These are phyloP conservation scores for Lithobates pipiens DNA, from an alignment of 2,797 vertebrate species.

Conservation along the genomic window DNA sequence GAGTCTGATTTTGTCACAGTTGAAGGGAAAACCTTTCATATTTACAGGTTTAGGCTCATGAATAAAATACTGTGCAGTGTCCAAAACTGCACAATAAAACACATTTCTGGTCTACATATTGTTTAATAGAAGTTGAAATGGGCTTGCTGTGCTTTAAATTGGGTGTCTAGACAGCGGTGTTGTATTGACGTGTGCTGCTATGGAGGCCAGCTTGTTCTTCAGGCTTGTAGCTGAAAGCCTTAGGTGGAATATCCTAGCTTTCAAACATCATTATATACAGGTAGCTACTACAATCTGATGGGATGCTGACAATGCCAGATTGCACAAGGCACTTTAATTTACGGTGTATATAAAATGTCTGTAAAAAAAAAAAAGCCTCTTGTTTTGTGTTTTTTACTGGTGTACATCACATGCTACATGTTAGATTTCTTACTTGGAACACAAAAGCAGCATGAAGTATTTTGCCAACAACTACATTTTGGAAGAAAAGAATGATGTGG, in stretches of 20 bases:
- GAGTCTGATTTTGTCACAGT: slow-evolving; percentile 60
- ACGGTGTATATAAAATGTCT: slow-evolving; percentile 7
- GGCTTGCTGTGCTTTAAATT: slow-evolving; percentile 64
- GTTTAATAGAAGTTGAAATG: slow-evolving; percentile 66
- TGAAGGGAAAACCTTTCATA: slow-evolving; percentile 64
- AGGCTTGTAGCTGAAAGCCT: slow-evolving; percentile 61
- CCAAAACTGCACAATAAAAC: slow-evolving; percentile 65
- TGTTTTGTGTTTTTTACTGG: slow-evolving; percentile 29
- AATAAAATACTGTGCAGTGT: slow-evolving; percentile 65
- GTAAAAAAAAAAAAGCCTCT: not conserved
- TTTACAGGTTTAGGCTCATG: slow-evolving; percentile 65
- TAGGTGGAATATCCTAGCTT: slow-evolving; percentile 41
- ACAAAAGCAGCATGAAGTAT: slow-evolving; percentile 10
- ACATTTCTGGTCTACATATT: slow-evolving; percentile 62
- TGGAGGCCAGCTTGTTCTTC: slow-evolving; percentile 44
- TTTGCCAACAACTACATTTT: slow-evolving; percentile 50
- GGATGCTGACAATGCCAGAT: slow-evolving; percentile 17
- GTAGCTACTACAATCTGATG: slow-evolving; percentile 10
- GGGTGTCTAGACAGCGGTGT: slow-evolving; percentile 72
- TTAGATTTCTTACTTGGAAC: slow-evolving; percentile 42
- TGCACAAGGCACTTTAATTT: slow-evolving; percentile 10
- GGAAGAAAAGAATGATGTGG: slow-evolving; percentile 37
- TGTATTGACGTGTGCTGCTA: slow-evolving; percentile 56
- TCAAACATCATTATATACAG: slow-evolving; percentile 20
- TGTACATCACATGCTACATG: slow-evolving; percentile 33